Evolutionary conservation across 2,797 vertebrate genomes (phyloP), one percentile per base, ranked within the genome.

Genomic region (Alfaro cultratus): DNA sequence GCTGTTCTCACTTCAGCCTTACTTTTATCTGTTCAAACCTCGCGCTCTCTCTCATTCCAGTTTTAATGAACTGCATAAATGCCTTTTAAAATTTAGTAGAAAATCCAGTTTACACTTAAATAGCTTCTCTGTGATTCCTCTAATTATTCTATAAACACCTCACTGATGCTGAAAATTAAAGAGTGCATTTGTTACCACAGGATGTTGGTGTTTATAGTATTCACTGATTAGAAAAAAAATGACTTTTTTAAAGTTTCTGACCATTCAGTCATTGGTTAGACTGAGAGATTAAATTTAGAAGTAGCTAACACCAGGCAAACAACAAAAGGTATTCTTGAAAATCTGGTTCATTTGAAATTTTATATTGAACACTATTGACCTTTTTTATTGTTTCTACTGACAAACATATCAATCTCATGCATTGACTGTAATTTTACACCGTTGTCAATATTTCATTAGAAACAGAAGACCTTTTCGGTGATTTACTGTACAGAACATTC

Each of bases 401-500:
- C 47, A 74, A 53, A 15, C 23, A 10, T 8, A 39, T 74, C 2
- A 29, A 6, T 47, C 16, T 68, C 23, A 43, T 45, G 12, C 45
- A 53, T 57, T 12, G 34, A 4, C 39, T 64, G 70, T 55, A 78
- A 47, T 62, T 51, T 75, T 78, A 41, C 39, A 43, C 29, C 31
- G 41, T 49, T 77, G 15, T 64, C 39, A 39, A 51, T 67, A 26
- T 82, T 83, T 76, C 73, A 83, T 87, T 57, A 13, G 53, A 31
- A 57, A 36, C 0, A 77, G 47, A 82, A 45, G 23, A 51, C 64
- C 41, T 31, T 29, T 82, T 86, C 47, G 76, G 77, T 34, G 51
- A 83, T 79, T 74, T 76, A 74, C 49, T 62, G 73, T 83, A 73
- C 82, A 78, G 79, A 85, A 76, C 79, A 12, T 47, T 53, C 74